Percentiles rank a stretch among this genome's conserved stretches.
These are phyloP conservation scores for Drepana falcataria DNA, from an alignment of 2,888 invertebrate species.

Conservation along the genomic window DNA sequence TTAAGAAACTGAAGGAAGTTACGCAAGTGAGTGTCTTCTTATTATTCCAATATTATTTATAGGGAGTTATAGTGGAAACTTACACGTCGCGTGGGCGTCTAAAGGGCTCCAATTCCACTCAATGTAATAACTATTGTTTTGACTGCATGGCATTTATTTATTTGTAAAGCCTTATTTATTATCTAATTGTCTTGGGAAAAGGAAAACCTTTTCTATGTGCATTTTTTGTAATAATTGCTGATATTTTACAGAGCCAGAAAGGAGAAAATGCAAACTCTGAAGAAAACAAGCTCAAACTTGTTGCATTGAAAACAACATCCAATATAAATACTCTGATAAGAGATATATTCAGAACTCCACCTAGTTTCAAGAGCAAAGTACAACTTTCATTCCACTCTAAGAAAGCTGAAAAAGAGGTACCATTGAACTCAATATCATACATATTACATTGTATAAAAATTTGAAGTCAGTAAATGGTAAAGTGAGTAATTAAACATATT, in stretches of 20 bases:
- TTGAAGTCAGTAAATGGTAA: no score
- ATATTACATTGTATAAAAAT: no score
- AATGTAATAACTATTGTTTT: no score
- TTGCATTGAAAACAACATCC: conserved; percentile 92
- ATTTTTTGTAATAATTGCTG: conserved; percentile 2
- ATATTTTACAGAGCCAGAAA: conserved; percentile 80
- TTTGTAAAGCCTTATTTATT: no score
- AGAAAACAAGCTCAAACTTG: conserved; percentile 87
- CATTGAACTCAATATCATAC: conserved; percentile 4
- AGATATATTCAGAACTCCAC: conserved; percentile 96
- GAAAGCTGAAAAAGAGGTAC: conserved; percentile 62
- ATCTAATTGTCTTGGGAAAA: no score
- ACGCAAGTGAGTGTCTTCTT: conserved; percentile 55
- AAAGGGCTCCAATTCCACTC: no score
- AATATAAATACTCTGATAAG: conserved; percentile 95
- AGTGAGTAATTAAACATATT: conserved; percentile 1
- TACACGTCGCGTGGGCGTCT: no score
- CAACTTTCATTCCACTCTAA: conserved; percentile 83
- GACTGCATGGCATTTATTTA: no score
- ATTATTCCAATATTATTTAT: no score
- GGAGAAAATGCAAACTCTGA: conserved; percentile 86
- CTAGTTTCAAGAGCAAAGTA: conserved; percentile 91
- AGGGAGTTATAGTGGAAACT: no score
- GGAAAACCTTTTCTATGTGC: no score
- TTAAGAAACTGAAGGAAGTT: conserved; percentile 83